These are phyloP conservation scores for Setipinna tenuifilis DNA, from an alignment of 2,797 vertebrate species.

Conservation along the genomic window DNA sequence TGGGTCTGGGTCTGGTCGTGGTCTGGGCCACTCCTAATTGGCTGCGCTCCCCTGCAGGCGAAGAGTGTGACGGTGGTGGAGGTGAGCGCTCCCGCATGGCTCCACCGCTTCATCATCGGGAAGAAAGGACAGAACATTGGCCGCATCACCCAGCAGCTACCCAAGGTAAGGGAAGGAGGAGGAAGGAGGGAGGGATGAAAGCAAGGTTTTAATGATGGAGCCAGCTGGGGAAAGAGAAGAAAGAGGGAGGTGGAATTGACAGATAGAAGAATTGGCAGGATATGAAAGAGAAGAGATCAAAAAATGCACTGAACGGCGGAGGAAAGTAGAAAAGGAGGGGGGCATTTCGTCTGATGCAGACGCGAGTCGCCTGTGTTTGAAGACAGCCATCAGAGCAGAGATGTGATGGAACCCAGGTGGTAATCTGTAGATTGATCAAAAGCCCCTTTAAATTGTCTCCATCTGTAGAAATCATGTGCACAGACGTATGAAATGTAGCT, in stretches of 20 bases:
- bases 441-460: neutral
- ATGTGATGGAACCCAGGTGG: neutral
- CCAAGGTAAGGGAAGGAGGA: constrained; percentile 66
- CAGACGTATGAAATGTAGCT: too few species aligned
- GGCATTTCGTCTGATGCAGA: neutral
- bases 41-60: constrained; percentile 62
- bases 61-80: constrained; percentile 80
- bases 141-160: constrained; percentile 80
- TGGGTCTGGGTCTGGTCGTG: constrained; percentile 4
- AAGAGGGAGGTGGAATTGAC: neutral
- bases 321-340: neutral
- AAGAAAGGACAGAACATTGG: constrained; percentile 84
- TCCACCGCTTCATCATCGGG: constrained; percentile 85
- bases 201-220: constrained; percentile 1
- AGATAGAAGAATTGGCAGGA: neutral
- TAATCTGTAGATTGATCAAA: neutral
- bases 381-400: neutral
- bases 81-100: constrained; percentile 80
- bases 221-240: neutral
- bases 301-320: neutral
- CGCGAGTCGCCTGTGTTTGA: neutral
- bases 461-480: neutral
- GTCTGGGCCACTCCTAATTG: neutral
- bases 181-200: neutral
- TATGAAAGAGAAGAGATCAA: constrained; percentile 2